Conservation (phyloP, 2,113 vertebrate genomes). For the Lethenteron camtschaticum region DNA sequence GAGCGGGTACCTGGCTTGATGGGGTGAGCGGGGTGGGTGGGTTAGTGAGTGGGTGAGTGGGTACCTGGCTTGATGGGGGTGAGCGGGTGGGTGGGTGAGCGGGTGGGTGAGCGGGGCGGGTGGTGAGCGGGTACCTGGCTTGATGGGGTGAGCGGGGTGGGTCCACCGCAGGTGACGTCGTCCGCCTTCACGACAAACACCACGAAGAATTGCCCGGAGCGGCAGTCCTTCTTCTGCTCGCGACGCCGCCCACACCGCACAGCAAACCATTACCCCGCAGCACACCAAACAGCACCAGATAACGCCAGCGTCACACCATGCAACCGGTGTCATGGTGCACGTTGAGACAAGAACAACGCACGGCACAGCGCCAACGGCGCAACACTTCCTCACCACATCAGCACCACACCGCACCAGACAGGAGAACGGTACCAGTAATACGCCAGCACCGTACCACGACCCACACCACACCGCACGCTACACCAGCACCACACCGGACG, state of each 20-base stretch:
- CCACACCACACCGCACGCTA: no score
- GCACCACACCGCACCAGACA: no score
- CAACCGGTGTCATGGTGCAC: no score
- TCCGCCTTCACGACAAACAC: slow-evolving; percentile 93
- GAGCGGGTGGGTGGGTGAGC: no score
- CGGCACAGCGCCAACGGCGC: no score
- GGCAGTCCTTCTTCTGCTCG: slow-evolving; percentile 67
- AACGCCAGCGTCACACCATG: no score
- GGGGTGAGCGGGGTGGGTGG: not conserved
- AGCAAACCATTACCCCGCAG: not conserved
- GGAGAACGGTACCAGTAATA: no score
- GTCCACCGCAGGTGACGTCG: slow-evolving; percentile 64
- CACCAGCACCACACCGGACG: no score
- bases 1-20: not conserved
- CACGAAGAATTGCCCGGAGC: slow-evolving; percentile 80
- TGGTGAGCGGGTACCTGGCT: not conserved
- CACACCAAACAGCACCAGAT: not conserved
- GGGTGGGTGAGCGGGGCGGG: slow-evolving; percentile 9
- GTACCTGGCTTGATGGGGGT: slow-evolving; percentile 16
- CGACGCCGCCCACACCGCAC: no score
- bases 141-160: slow-evolving; percentile 19
- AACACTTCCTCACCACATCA: no score
- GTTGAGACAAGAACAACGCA: no score
- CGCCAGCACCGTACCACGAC: no score
- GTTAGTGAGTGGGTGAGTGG: not conserved